Evolutionary conservation across 2,888 invertebrate genomes (phyloP), one percentile per base, ranked within the genome.

Genomic region (Agrochola circellaris): DNA sequence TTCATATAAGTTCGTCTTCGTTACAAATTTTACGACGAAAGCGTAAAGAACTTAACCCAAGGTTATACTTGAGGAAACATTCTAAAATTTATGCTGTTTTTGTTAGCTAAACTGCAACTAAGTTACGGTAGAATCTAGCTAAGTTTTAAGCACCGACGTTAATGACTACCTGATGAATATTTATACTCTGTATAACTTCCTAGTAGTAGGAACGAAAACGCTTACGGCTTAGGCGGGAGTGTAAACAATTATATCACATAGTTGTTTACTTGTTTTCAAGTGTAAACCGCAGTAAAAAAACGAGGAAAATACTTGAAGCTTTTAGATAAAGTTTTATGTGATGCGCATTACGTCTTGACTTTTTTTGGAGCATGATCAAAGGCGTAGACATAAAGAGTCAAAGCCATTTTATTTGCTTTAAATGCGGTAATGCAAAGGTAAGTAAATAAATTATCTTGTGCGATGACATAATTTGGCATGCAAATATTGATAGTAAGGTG

Each of bases 121-220:
- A 79, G 80, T 82, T 84, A 81, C 71, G 71, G 72, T 73, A 58
- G 80, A 86, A 84, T 83, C 78, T 72, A 82, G 73, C 79, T 81
- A 84, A 87, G 81, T 86, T 84, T 89, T 73, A 82, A 87, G 79
- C 82, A 83, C 83, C 77, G 45, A 82, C 78, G 70, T 84, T 88
- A 86, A 87, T 80, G 81, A 85, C 81, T 85, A 64, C 77, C 73
- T 83, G 78, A 86, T 88, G 87, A 86, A 89, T 88, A 88, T 89
- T 88, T 85, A 89, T 85, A 78, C 75, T 67, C 38, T 75, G 79
- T 75, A 78, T 83, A 84, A 85, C 78, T 84, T 82, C 79, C 68
- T 30, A 61, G 66, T 83, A 65, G 77, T 56, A 20, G 30, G 38
- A 74, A 56, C 42, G 56, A 58, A 68, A 81, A 65, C 54, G 68